These are phyloP conservation scores for Trissolcus basalis DNA, from an alignment of 1,140 invertebrate species.

Conservation along the genomic window DNA sequence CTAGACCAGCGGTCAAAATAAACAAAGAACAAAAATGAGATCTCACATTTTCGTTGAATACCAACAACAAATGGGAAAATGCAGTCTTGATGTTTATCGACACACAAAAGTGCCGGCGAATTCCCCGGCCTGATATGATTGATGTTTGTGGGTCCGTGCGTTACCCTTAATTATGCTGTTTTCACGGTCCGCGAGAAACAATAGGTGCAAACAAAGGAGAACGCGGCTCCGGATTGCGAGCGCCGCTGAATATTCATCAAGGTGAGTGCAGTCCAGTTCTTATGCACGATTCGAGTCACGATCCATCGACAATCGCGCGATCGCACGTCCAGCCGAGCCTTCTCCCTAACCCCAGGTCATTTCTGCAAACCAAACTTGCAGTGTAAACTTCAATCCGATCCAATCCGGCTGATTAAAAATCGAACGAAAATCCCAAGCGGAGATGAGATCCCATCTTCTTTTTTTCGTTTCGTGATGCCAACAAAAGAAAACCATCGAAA, in stretches of 20 bases:
- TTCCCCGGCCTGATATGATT: constrained; percentile 26
- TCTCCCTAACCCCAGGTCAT: constrained; percentile 6
- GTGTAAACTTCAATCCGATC: too few species aligned
- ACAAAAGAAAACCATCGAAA: too few species aligned
- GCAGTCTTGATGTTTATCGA: constrained; percentile 2
- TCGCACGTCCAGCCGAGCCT: constrained; percentile 18
- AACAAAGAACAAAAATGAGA: too few species aligned
- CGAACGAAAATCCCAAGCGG: too few species aligned
- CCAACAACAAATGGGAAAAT: constrained; percentile 7
- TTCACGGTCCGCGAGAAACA: constrained; percentile 44
- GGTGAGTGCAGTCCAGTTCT: constrained; percentile 44
- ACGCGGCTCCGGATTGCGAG: constrained; percentile 11
- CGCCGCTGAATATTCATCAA: constrained; percentile 49
- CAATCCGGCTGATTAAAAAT: too few species aligned
- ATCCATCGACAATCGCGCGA: constrained; percentile 38
- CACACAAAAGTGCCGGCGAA: too few species aligned
- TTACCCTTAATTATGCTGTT: constrained; percentile 47
- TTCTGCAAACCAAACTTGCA: too few species aligned
- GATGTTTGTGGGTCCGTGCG: constrained; percentile 14
- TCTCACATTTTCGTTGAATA: too few species aligned
- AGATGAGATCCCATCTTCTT: too few species aligned
- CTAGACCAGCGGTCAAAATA: too few species aligned
- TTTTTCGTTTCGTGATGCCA: too few species aligned
- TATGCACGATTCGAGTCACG: constrained; percentile 45
- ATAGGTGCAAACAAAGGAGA: constrained; percentile 40